Evolutionary conservation across 2,797 vertebrate species (phyloP).

Genomic region (Nothura maculosa): DNA sequence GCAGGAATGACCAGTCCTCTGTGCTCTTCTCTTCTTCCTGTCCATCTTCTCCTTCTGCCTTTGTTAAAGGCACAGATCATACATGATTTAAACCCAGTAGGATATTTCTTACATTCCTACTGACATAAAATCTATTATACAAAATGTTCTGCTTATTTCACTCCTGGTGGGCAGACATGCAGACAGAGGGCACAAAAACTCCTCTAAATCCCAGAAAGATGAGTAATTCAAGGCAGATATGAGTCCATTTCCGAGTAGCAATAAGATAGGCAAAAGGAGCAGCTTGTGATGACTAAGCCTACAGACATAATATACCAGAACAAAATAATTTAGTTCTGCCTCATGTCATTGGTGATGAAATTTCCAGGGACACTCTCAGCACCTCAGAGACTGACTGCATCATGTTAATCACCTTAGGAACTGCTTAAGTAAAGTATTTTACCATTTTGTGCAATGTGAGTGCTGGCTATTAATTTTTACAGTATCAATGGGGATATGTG

Average conservation of each 20-base stretch:
- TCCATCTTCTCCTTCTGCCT: not conserved
- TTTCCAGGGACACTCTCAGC: not conserved
- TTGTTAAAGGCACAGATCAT: accelerated
- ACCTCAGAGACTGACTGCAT: not conserved
- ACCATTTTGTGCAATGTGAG: not conserved
- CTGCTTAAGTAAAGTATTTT: not conserved
- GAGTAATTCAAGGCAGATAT: not conserved
- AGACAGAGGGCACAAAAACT: not conserved
- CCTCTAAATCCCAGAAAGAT: not conserved
- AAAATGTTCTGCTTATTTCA: not conserved
- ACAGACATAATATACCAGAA: not conserved
- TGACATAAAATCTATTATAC: not conserved
- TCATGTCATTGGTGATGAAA: not conserved
- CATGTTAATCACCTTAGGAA: slow-evolving; percentile 6
- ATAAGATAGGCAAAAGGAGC: not conserved
- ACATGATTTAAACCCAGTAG: not conserved
- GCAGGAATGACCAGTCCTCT: not conserved
- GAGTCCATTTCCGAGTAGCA: not conserved
- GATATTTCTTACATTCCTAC: not conserved
- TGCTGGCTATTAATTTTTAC: not conserved
- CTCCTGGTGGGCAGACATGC: not conserved
- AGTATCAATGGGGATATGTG: not conserved
- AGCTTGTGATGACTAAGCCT: not conserved
- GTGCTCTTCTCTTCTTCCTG: not conserved
- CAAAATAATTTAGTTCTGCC: not conserved